These are phyloP conservation scores for Steatornis caripensis DNA, from an alignment of 2,113 vertebrate genomes.

Conservation along the genomic window DNA sequence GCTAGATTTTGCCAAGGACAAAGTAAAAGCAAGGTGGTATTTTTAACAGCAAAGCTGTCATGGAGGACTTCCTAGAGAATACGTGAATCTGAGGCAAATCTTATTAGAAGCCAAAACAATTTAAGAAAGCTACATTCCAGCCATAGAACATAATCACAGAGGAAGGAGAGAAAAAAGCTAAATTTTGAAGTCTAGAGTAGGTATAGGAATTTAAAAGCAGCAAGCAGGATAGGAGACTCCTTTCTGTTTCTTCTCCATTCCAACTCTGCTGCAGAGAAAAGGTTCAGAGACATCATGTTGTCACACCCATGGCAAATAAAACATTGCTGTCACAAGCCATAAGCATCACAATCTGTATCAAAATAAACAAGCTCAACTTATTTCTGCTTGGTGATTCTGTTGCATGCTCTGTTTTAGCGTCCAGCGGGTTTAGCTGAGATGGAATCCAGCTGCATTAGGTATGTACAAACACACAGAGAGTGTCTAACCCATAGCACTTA, in stretches of 20 bases:
- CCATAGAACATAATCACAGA: not conserved
- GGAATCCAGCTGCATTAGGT: not conserved
- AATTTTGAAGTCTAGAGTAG: not conserved
- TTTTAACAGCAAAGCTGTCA: not conserved
- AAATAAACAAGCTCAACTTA: not conserved
- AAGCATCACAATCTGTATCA: not conserved
- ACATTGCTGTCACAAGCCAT: not conserved
- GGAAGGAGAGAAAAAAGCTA: not conserved
- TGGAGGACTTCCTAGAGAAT: not conserved
- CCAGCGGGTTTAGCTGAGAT: not conserved
- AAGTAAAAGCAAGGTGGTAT: not conserved
- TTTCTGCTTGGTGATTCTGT: not conserved
- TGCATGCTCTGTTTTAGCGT: not conserved
- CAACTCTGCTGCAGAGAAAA: not conserved
- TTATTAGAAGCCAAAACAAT: not conserved
- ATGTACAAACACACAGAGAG: not conserved
- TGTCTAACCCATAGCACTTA: not conserved
- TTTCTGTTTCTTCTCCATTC: not conserved
- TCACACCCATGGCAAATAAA: not conserved
- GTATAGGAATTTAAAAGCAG: not conserved
- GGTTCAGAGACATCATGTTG: not conserved
- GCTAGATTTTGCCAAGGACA: not conserved
- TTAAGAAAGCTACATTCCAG: not conserved
- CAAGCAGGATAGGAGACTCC: not conserved
- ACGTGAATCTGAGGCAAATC: not conserved